phyloP scores from a whole-genome alignment of 37 sponge, comb jelly and placozoan genomes.

The Halisarca cf. caerulea region DNA sequence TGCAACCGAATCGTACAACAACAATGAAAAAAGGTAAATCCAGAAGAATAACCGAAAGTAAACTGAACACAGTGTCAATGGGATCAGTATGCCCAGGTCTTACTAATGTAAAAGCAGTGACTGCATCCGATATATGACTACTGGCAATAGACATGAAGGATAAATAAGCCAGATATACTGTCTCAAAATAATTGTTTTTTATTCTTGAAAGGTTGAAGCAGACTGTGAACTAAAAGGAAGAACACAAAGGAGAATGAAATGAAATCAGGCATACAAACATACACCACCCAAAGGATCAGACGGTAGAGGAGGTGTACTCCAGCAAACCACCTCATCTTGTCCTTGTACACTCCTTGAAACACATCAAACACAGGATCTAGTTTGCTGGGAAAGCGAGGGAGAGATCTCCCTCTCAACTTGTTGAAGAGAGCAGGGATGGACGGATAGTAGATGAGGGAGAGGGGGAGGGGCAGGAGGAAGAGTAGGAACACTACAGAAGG shows the following conservation, averaged over 20 bases:
- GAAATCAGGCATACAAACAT: background rate
- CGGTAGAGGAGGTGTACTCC: background rate
- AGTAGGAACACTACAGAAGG: no score
- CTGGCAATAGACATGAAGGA: no score
- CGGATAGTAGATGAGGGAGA: background rate
- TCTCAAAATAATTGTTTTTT: background rate
- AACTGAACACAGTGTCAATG: no score
- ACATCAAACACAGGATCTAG: constrained; percentile 15
- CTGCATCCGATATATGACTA: no score
- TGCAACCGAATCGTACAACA: no score
- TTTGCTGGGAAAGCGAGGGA: background rate
- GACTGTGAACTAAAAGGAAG: background rate
- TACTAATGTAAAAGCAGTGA: no score
- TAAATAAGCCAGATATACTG: background rate
- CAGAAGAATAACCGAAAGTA: no score
- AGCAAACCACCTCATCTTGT: background rate
- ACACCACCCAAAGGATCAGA: background rate
- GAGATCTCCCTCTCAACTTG: background rate
- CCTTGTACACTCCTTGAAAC: constrained; percentile 2
- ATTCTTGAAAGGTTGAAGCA: background rate
- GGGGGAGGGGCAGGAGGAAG: background rate
- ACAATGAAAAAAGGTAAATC: no score
- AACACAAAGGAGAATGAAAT: no score
- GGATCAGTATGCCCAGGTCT: no score
- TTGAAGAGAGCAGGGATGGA: background rate